phyloP scores from a whole-genome alignment of 1,140 invertebrate genomes.

The Conopomorpha cramerella region DNA sequence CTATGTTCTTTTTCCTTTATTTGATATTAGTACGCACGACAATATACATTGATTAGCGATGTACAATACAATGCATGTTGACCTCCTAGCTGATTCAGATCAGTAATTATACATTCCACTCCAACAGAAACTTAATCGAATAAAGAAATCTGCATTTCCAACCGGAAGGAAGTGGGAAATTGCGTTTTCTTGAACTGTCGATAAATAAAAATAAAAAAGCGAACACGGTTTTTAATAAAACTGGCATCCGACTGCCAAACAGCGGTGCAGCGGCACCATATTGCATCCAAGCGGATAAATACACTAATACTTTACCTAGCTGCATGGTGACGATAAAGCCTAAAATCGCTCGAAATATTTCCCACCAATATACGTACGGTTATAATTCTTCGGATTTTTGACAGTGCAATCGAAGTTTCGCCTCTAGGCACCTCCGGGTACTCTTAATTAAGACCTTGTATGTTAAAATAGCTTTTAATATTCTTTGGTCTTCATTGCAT shows the following conservation, averaged over 20 bases:
- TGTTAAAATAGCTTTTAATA: too few species aligned
- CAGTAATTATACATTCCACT: too few species aligned
- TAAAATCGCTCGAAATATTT: slow-evolving; percentile 56
- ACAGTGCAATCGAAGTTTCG: slow-evolving; percentile 56
- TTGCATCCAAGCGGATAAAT: slow-evolving; percentile 52
- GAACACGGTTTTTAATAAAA: slow-evolving; percentile 58
- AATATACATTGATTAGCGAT: too few species aligned
- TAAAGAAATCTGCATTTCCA: too few species aligned
- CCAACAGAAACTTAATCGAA: too few species aligned
- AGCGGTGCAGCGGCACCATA: slow-evolving; percentile 33
- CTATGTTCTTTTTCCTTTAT: too few species aligned
- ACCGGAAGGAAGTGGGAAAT: too few species aligned
- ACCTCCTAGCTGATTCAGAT: too few species aligned
- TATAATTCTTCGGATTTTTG: slow-evolving; percentile 60
- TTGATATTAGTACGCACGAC: too few species aligned
- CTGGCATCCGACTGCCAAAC: slow-evolving; percentile 32
- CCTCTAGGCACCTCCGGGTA: slow-evolving; percentile 31
- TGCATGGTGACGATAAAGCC: slow-evolving; percentile 53
- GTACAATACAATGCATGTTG: too few species aligned
- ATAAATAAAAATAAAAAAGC: slow-evolving; percentile 61
- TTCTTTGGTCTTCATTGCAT: too few species aligned
- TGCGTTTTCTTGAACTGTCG: slow-evolving; percentile 31
- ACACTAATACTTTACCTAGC: slow-evolving; percentile 56
- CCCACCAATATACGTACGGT: too few species aligned
- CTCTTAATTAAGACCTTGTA: slow-evolving; percentile 49